Percentiles rank a stretch among this genome's conserved stretches.
phyloP scores from a whole-genome alignment of 2,113 vertebrate species.

The Edolisoma coerulescens region DNA sequence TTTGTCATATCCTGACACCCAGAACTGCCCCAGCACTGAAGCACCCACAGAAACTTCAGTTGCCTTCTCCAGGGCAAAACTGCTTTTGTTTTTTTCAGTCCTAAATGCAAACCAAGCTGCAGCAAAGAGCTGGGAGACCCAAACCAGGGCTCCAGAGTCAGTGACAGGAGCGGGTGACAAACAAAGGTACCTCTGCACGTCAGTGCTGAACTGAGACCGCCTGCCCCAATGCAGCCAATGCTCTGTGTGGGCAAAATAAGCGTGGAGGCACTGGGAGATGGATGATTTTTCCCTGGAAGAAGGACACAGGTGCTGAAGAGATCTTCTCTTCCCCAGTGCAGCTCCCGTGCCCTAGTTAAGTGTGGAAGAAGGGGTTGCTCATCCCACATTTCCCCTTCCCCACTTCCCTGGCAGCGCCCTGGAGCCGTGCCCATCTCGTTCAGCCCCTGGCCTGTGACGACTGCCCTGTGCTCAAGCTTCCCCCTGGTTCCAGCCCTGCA shows the following conservation, averaged over 20 bases:
- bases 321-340: rapidly evolving
- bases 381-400: neutral
- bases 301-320: neutral
- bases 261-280: rapidly evolving
- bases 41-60: neutral
- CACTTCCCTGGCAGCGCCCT: neutral
- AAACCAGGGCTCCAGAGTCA: neutral
- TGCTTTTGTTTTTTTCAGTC: neutral
- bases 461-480: neutral
- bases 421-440: neutral
- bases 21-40: neutral
- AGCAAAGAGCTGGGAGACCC: neutral
- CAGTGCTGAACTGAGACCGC: neutral
- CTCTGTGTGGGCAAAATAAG: rapidly evolving
- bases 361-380: neutral
- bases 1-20: neutral
- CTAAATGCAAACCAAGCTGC: neutral
- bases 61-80: neutral
- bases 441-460: neutral
- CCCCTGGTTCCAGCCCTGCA: neutral
- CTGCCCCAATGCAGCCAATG: neutral
- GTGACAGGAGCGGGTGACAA: neutral
- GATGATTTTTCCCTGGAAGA: neutral
- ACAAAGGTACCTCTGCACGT: neutral
- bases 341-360: neutral